Evolutionary conservation across 2,888 invertebrate genomes (phyloP).

Genomic region (Geophilus truncorum): DNA sequence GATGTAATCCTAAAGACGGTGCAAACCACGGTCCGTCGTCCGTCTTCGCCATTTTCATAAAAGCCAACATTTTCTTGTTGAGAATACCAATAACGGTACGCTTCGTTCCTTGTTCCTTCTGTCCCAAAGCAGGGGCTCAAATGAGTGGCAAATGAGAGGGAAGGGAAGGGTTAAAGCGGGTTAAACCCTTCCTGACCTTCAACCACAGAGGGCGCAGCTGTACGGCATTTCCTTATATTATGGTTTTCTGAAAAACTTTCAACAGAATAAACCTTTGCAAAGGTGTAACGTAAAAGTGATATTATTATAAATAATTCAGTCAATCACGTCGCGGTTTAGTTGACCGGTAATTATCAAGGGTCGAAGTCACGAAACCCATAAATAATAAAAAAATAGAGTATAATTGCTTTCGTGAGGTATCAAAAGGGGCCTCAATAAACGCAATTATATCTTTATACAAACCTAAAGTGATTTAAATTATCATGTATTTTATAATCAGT

Average conservation of each 20-base stretch:
- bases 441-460: too few relatives aligned
- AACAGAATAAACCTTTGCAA: neutral
- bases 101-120: neutral
- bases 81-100: neutral
- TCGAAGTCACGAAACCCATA: neutral
- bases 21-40: too few relatives aligned
- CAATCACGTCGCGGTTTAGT: neutral
- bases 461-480: too few relatives aligned
- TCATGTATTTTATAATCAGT: too few relatives aligned
- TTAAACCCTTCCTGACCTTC: neutral
- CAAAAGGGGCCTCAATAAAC: neutral
- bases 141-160: neutral
- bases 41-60: too few relatives aligned
- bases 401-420: too few relatives aligned
- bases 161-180: too few relatives aligned
- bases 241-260: neutral
- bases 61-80: too few relatives aligned
- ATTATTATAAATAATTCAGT: neutral
- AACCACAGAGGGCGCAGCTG: neutral
- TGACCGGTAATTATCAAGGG: neutral
- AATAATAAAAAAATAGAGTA: too few relatives aligned
- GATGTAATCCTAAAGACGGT: too few relatives aligned
- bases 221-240: too few relatives aligned
- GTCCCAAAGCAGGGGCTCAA: neutral
- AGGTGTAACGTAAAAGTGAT: neutral